A percentile compares a stretch with the other conserved stretches of the same genome.
Evolutionary conservation across 2,888 invertebrate genomes (phyloP).

Genomic region (Chrysodeixis includens): DNA sequence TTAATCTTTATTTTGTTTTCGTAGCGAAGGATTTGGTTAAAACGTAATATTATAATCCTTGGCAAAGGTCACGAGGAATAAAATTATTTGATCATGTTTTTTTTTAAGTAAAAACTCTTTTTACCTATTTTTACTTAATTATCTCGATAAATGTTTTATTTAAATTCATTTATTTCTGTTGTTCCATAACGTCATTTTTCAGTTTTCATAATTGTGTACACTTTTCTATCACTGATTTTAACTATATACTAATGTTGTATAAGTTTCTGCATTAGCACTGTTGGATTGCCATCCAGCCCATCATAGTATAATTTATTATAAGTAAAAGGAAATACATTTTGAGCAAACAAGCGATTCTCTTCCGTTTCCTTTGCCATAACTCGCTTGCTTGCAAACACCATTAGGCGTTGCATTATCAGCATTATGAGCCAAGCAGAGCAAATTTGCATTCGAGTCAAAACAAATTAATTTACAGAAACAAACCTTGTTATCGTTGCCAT

Average conservation of each 20-base stretch:
- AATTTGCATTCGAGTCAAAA: slow-evolving; percentile 38
- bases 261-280: too few species aligned
- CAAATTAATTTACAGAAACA: slow-evolving; percentile 46
- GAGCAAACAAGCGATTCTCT: slow-evolving; percentile 35
- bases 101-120: background rate
- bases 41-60: background rate
- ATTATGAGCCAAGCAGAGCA: slow-evolving; percentile 43
- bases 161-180: too few species aligned
- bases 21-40: background rate
- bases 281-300: too few species aligned
- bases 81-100: background rate
- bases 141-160: too few species aligned
- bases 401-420: slow-evolving; percentile 26
- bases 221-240: too few species aligned
- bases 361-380: background rate
- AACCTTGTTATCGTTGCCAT: slow-evolving; percentile 44
- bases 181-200: too few species aligned
- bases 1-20: slow-evolving; percentile 1
- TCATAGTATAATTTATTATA: too few species aligned
- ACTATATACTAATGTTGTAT: too few species aligned
- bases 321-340: background rate
- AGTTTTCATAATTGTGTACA: too few species aligned
- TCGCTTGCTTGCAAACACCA: too few species aligned
- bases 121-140: background rate
- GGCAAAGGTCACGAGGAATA: background rate